Base-by-base conservation (phyloP, 2,888 invertebrate genomes). In the Leptinotarsa tumamoca region DNA sequence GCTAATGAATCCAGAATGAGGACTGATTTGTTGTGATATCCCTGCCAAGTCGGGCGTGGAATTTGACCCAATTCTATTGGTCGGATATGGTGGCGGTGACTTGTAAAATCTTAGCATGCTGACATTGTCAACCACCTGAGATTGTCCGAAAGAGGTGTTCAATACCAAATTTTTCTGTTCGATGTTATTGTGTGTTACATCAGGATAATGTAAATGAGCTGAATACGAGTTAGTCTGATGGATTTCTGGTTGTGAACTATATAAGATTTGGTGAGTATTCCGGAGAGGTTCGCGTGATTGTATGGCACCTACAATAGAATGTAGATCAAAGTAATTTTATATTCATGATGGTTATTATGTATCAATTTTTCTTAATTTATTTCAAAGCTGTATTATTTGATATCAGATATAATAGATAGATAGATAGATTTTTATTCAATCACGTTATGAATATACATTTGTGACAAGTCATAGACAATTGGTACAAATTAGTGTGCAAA, bases 71-170 rank as follows among this genome's bases (percentile, higher is more conserved):
- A 94, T 89, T 0, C 94, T 91, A 84, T 93, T 93, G 0, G 92
- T 92, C 0, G 95, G 95, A 88, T 96, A 96, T 0, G 96, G 95
- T 0, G 96, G 96, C 0, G 96, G 96, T 0, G 96, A 95, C 86
- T 96, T 95, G 85, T 93, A 94, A 7, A 94, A 90, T 84, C 93
- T 93, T 23, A 93, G 88, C 83, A 93, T 90, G 68, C 92, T 91
- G 56, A 92, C 85, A 61, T 90, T 91, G 73, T 89, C 88, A 58
- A 85, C 78, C 23, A 85, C 81, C 75, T 86, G 86, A 5, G 85
- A 83, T 75, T 85, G 85, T 17, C 84, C 82, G 76, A 83, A 83
- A 23, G 79, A 79, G 23, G 82, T 75, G 72, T 81, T 80, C 56
- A 80, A 83, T 70, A 83, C 52, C 27, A 84, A 69, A 75, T 85